These are phyloP conservation scores for Pseudomugil gertrudae DNA, from an alignment of 2,797 vertebrate genomes.

Conservation along the genomic window DNA sequence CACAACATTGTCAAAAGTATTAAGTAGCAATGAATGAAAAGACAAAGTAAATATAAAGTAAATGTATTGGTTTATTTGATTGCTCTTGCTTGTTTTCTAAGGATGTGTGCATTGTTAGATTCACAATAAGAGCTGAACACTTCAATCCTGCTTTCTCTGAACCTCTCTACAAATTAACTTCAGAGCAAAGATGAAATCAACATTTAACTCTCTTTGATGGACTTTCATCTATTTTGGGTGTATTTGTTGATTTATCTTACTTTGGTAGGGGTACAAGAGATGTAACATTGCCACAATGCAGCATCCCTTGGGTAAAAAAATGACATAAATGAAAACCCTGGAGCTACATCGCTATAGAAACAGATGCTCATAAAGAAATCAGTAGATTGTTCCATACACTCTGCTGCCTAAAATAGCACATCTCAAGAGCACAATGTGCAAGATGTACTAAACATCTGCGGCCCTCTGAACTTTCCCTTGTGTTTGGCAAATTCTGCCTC, in stretches of 20 bases:
- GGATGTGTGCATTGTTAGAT: constrained; percentile 9
- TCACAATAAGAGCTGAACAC: not conserved
- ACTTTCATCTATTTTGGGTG: constrained; percentile 51
- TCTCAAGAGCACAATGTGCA: constrained; percentile 55
- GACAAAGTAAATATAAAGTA: not conserved
- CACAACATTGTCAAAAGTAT: not conserved
- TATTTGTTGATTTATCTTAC: constrained; percentile 28
- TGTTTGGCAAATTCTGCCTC: constrained; percentile 63
- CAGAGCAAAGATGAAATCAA: constrained; percentile 35
- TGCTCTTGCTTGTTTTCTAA: not conserved
- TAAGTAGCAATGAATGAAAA: not conserved
- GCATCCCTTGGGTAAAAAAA: constrained; percentile 49
- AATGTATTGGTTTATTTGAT: not conserved
- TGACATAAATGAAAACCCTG: constrained; percentile 49
- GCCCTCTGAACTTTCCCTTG: constrained; percentile 60
- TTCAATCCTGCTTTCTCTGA: not conserved
- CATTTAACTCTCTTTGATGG: constrained; percentile 34
- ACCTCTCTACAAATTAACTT: constrained; percentile 22
- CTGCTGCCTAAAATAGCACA: constrained; percentile 70
- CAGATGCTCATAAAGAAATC: constrained; percentile 52
- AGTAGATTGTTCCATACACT: constrained; percentile 53
- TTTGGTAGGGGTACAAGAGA: constrained; percentile 11
- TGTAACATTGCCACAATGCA: constrained; percentile 8
- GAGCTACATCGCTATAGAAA: constrained; percentile 39
- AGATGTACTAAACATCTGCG: constrained; percentile 76